These are phyloP conservation scores for Stegana nigrithorax DNA, from an alignment of 2,888 invertebrate genomes.

Conservation along the genomic window DNA sequence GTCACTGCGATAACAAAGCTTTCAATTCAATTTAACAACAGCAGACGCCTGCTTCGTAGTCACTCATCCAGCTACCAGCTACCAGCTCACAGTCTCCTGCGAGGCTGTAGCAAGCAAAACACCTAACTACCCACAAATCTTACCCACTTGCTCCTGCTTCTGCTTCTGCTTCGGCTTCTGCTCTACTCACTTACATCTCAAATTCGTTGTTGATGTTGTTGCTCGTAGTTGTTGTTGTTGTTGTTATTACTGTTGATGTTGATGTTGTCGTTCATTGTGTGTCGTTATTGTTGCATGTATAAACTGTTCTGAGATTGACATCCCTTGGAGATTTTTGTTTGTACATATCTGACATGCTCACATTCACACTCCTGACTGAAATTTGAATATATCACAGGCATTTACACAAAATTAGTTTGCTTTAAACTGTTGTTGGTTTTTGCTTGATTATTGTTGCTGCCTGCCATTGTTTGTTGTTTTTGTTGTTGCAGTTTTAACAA, in stretches of 20 bases:
- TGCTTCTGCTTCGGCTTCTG: too few relatives aligned
- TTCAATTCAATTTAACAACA: conserved; percentile 52
- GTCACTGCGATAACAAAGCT: conserved; percentile 55
- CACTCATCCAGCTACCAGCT: conserved; percentile 32
- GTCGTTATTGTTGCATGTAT: conserved; percentile 28
- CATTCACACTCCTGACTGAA: background rate
- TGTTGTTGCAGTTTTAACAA: conserved; percentile 43
- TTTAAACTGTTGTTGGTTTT: conserved; percentile 3
- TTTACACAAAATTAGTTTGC: conserved; percentile 1
- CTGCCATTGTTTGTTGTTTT: conserved; percentile 22
- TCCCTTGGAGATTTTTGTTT: conserved; percentile 38
- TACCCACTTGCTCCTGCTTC: background rate
- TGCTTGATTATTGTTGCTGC: too few relatives aligned
- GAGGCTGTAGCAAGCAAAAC: too few relatives aligned
- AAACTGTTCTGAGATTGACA: conserved; percentile 46
- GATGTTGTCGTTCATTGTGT: conserved; percentile 37
- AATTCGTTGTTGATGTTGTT: too few relatives aligned
- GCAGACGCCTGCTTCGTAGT: too few relatives aligned
- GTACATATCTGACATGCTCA: background rate
- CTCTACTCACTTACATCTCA: too few relatives aligned
- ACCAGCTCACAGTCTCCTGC: too few relatives aligned
- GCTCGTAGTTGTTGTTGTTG: background rate
- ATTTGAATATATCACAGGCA: background rate
- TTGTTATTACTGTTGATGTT: too few relatives aligned
- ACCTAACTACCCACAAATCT: too few relatives aligned